These are phyloP conservation scores for Gastrophryne carolinensis DNA, from an alignment of 2,797 vertebrate genomes.

Conservation along the genomic window DNA sequence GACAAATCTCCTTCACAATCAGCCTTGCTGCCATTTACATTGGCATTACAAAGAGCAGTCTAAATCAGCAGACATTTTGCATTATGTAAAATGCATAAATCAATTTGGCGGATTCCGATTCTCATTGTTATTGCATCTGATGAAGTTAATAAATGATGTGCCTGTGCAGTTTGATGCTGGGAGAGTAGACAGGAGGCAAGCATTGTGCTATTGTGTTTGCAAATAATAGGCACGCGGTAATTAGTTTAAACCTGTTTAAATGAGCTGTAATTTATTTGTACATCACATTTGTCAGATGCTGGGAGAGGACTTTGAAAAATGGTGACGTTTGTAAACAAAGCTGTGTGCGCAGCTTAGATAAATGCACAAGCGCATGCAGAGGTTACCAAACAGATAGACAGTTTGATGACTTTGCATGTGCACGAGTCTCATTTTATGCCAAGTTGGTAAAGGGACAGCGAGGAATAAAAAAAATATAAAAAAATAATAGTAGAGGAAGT, in stretches of 20 bases:
- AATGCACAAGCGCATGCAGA: conserved; percentile 56
- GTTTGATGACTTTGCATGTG: no score
- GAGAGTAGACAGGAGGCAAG: conserved; percentile 51
- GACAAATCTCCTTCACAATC: conserved; percentile 21
- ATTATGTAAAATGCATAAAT: conserved; percentile 60
- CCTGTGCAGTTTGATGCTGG: conserved; percentile 51
- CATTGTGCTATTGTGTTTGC: conserved; percentile 51
- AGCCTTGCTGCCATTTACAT: conserved; percentile 42
- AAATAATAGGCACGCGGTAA: conserved; percentile 53
- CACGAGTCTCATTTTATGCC: no score
- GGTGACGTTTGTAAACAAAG: conserved; percentile 46
- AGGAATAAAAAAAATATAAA: no score
- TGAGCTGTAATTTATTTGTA: conserved; percentile 53
- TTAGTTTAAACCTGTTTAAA: conserved; percentile 58
- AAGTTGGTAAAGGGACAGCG: no score
- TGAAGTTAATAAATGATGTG: conserved; percentile 56
- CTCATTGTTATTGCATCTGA: conserved; percentile 30
- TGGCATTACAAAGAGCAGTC: conserved; percentile 58
- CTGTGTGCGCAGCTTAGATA: conserved; percentile 59
- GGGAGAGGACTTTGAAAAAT: conserved; percentile 54
- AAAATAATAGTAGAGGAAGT: no score
- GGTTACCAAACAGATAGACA: conserved; percentile 67
- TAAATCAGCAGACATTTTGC: conserved; percentile 53
- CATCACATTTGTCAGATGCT: conserved; percentile 48
- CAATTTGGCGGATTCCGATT: conserved; percentile 52